Evolutionary conservation across 2,888 invertebrate genomes (phyloP).

Genomic region (Oscheius sp.): DNA sequence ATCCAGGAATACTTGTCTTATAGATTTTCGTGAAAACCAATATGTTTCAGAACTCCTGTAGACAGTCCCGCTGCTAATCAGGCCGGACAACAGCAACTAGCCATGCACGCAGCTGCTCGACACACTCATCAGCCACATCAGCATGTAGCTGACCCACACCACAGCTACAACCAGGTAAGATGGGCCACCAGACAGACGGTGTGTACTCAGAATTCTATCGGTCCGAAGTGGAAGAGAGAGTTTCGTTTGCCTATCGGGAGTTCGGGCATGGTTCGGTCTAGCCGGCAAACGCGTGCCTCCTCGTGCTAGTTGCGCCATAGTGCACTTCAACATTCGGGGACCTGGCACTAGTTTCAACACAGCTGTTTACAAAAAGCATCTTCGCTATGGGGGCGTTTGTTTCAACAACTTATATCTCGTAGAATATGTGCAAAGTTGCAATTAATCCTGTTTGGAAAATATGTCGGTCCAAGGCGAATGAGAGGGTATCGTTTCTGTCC

Average conservation of each 20-base stretch:
- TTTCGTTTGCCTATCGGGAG: slow-evolving; percentile 31
- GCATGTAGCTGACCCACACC: slow-evolving; percentile 34
- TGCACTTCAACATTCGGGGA: slow-evolving; percentile 29
- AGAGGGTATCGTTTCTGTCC: neutral
- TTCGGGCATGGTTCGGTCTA: slow-evolving; percentile 19
- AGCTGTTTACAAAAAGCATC: slow-evolving; percentile 27
- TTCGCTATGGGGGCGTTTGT: neutral
- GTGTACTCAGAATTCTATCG: slow-evolving; percentile 25
- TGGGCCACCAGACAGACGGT: neutral
- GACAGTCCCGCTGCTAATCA: slow-evolving; percentile 37
- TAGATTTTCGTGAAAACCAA: neutral
- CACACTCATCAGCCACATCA: slow-evolving; percentile 36
- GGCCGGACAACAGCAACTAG: slow-evolving; percentile 6
- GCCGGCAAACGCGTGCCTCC: slow-evolving; percentile 15
- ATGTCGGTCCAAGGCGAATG: neutral
- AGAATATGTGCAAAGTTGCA: neutral
- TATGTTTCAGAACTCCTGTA: slow-evolving; percentile 40
- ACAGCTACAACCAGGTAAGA: slow-evolving; percentile 32
- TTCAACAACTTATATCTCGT: neutral
- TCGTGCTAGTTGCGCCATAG: slow-evolving; percentile 27
- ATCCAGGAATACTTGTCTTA: neutral
- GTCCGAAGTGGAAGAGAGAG: neutral
- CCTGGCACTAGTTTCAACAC: slow-evolving; percentile 20
- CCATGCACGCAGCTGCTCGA: slow-evolving; percentile 24
- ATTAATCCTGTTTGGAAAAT: neutral